Percentiles rank a stretch among this genome's conserved stretches.
These are phyloP conservation scores for Aviceda subcristata DNA, from an alignment of 2,113 vertebrate genomes.

Conservation along the genomic window DNA sequence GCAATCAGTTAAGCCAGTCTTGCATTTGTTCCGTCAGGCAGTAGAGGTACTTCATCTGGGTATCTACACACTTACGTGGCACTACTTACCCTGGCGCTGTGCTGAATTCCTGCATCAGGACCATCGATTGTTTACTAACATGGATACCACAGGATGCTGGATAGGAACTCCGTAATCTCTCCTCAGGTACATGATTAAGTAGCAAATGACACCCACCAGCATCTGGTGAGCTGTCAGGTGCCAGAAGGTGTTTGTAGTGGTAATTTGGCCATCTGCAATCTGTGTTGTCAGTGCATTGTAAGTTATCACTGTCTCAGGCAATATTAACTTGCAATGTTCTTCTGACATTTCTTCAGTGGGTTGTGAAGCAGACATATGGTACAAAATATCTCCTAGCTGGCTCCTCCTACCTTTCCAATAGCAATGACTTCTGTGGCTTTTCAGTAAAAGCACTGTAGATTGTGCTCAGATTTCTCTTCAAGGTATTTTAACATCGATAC, in stretches of 20 bases:
- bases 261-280: conserved; percentile 67
- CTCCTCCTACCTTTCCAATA: conserved; percentile 21
- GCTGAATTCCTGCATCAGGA: neutral
- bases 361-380: conserved; percentile 43
- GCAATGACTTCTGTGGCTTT: neutral
- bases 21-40: neutral
- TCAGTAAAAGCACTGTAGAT: neutral
- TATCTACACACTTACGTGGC: neutral
- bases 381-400: neutral
- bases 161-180: conserved; percentile 12
- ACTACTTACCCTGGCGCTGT: neutral
- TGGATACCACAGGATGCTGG: neutral
- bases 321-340: conserved; percentile 61
- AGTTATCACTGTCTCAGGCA: conserved; percentile 63
- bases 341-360: conserved; percentile 44
- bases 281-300: conserved; percentile 50
- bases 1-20: neutral
- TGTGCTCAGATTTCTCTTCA: neutral
- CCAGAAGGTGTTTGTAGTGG: conserved; percentile 68
- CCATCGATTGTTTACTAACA: conserved; percentile 25
- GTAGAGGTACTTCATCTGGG: neutral
- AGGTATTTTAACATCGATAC: neutral
- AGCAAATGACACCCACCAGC: conserved; percentile 57
- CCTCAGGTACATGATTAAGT: conserved; percentile 62
- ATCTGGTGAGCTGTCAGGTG: conserved; percentile 65